Percentiles rank a stretch among this genome's conserved stretches.
Evolutionary conservation across 2,888 invertebrate genomes (phyloP).

Genomic region (Xanthorhoe designata): DNA sequence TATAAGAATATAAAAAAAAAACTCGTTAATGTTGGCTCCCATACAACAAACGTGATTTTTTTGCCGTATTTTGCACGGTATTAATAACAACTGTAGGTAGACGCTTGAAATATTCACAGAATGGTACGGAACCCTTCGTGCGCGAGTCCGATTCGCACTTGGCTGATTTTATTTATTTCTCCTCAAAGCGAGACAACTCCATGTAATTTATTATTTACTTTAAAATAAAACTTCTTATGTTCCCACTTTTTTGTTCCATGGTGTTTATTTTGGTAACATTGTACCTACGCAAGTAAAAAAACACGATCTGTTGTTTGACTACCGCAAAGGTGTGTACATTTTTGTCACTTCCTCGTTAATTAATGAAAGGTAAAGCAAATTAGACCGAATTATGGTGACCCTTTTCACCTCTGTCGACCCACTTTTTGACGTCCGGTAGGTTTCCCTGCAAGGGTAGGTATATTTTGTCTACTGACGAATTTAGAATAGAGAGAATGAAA

Average conservation of each 20-base stretch:
- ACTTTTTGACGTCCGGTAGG: not conserved
- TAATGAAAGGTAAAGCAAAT: slow-evolving; percentile 20
- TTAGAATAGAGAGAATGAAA: not conserved
- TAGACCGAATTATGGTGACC: slow-evolving; percentile 26
- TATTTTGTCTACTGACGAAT: not conserved
- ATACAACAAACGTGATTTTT: too few species aligned
- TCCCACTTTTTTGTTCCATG: not conserved
- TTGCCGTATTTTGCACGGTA: too few species aligned
- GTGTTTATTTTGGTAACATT: not conserved
- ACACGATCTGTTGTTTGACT: not conserved
- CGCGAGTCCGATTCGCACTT: too few species aligned
- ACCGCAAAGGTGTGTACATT: slow-evolving; percentile 9
- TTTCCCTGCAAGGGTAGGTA: not conserved
- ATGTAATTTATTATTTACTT: too few species aligned
- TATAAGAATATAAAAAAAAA: too few species aligned
- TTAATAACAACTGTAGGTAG: too few species aligned
- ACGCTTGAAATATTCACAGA: too few species aligned
- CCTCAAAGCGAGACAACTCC: too few species aligned
- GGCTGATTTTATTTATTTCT: too few species aligned
- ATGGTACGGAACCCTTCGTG: too few species aligned
- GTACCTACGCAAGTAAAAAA: not conserved
- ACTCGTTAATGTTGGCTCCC: too few species aligned
- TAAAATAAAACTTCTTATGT: too few species aligned
- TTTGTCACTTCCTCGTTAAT: slow-evolving; percentile 19
- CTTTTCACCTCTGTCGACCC: slow-evolving; percentile 9